Evolutionary conservation across 2,113 vertebrate species (phyloP), one percentile per base, ranked within the genome.

Genomic region (Pipra filicauda): DNA sequence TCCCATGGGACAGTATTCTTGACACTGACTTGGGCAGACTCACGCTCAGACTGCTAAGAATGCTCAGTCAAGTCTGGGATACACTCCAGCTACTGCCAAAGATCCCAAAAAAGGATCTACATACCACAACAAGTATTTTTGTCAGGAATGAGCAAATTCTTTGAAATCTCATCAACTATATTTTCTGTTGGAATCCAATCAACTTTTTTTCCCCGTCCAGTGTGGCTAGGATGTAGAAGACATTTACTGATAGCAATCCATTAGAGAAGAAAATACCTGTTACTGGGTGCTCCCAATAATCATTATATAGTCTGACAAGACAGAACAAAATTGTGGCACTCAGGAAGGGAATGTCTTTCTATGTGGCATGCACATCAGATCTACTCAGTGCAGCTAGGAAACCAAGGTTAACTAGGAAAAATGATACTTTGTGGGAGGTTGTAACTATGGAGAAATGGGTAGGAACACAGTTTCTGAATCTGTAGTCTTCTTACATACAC

Each of bases 141-240:
- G 46, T 62, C 21, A 54, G 18, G 87, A 74, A 11, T 30, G 17
- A 72, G 30, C 2, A 67, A 91, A 62, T 51, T 22, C 30, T 66
- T 76, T 74, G 41, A 58, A 91, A 71, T 64, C 21, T 44, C 9
- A 35, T 39, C 35, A 54, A n/a, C 3, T 43, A n/a, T 73, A 12
- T 72, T 70, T 79, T 46, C n/a, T 71, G 3, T 35, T n/a, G n/a
- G 24, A 76, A 59, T 43, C 14, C 13, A 16, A 26, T 39, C 27
- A 37, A 44, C 12, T 11, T 59, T 70, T 57, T 79, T 66, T 43
- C 55, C 46, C 30, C 62, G n/a, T 35, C 33, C 59, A 39, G 49
- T 48, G 35, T 43, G 26, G 1, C 37, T 41, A n/a, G 8, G 22
- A 54, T 0, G 0, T 17, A 81, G 33, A 62, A 13, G 15, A 11